Base-by-base conservation (phyloP, 1,140 invertebrate genomes). In the Cepaea nemoralis region DNA sequence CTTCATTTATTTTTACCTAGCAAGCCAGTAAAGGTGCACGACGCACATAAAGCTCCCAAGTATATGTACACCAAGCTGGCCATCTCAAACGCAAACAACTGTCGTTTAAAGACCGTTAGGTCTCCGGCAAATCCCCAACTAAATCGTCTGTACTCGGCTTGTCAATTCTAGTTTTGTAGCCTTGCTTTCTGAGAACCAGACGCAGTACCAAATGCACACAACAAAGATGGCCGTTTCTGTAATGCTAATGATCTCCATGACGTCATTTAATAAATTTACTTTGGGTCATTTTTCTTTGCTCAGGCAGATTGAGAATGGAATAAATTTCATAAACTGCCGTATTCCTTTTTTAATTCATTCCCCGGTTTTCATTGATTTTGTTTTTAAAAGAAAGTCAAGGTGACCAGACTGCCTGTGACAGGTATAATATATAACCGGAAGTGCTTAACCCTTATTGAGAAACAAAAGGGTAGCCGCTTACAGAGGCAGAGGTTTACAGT, bases 191-290 rank as follows among this genome's bases (percentile, higher is more conserved):
- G n/a, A n/a, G n/a, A n/a, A n/a, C n/a, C n/a, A n/a, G n/a, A n/a
- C n/a, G n/a, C n/a, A n/a, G n/a, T n/a, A n/a, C n/a, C n/a, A n/a
- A n/a, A n/a, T n/a, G 27, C 2, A 14, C 70, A 83, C 78, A 81
- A 83, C 79, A 83, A 83, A 83, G 75, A 83, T 83, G 82, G 82
- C 82, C 67, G 82, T 14, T 55, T 80, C 76, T 76, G 67, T 50
- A 77, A 83, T 83, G 82, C 27, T 83, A 83, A 83, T 83, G 78
- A 81, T 69, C 69, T 35, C 40, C n/a, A 83, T 83, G 82, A 83
- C 82, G 82, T 83, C 78, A 83, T 50, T 40, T 33, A 79, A 55
- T 55, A 55, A 55, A 55, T 63, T 63, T 63, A 10, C 6, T 31
- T 63, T 63, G 10, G n/a, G 33, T 63, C 59, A 19, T 10, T 31